Evolutionary conservation across 2,888 invertebrate species (phyloP).

Genomic region (Stramonita haemastoma): DNA sequence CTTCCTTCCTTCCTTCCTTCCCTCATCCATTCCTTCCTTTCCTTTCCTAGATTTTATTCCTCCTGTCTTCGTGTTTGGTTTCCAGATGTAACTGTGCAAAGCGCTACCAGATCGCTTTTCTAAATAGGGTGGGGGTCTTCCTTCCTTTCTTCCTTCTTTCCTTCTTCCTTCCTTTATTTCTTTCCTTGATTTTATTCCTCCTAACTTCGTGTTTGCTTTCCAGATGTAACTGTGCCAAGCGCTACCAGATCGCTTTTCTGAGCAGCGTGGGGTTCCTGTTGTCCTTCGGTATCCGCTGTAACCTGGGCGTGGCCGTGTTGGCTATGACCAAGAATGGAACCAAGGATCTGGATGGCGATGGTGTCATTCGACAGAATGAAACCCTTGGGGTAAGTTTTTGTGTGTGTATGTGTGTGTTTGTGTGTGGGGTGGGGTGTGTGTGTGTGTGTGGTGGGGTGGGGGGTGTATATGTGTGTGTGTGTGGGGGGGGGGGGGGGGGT

Average conservation of each 20-base stretch:
- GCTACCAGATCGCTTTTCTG: constrained; percentile 78
- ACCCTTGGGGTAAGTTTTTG: constrained; percentile 46
- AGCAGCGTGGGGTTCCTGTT: constrained; percentile 79
- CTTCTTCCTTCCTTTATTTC: too few relatives aligned
- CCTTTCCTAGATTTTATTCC: constrained; percentile 73
- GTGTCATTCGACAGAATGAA: constrained; percentile 47
- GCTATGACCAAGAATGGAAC: constrained; percentile 80
- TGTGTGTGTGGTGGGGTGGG: background rate
- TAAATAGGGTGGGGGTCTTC: too few relatives aligned
- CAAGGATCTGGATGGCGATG: constrained; percentile 52
- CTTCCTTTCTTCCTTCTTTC: too few relatives aligned
- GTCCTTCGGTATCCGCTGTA: constrained; percentile 94
- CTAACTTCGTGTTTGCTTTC: background rate
- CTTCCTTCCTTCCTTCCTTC: too few relatives aligned
- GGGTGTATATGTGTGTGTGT: background rate
- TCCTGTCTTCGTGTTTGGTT: background rate
- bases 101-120: too few relatives aligned
- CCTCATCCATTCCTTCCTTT: too few relatives aligned
- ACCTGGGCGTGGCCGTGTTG: constrained; percentile 98
- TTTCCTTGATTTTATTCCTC: too few relatives aligned
- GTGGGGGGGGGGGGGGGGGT: background rate
- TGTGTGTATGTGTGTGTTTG: background rate
- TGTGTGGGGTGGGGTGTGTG: background rate
- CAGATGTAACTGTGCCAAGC: constrained; percentile 64
- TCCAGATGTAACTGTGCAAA: too few relatives aligned